A percentile compares a stretch with the other conserved stretches of the same genome.
phyloP scores from a whole-genome alignment of 2,888 invertebrate genomes.

The Rhimphoctona megacephalus region DNA sequence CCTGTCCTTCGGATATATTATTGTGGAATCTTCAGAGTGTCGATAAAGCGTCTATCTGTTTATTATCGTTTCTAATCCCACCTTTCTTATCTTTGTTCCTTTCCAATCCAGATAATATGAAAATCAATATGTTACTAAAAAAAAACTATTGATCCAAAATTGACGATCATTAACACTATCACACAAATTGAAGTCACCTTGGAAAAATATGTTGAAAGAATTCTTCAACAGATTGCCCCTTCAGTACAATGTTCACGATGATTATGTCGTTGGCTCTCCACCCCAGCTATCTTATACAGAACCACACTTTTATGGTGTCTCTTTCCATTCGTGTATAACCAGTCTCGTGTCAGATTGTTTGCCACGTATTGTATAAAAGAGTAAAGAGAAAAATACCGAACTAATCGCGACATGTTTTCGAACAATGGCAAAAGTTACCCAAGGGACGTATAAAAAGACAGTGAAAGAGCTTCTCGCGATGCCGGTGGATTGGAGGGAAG shows the following conservation, averaged over 20 bases:
- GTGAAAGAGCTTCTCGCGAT: conserved; percentile 12
- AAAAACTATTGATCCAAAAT: background rate
- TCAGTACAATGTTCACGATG: conserved; percentile 7
- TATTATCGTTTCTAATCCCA: background rate
- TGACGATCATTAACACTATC: background rate
- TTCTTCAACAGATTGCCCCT: background rate
- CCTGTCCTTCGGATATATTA: too few relatives aligned
- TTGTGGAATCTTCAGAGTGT: too few relatives aligned
- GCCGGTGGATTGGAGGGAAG: background rate
- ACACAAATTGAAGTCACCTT: background rate
- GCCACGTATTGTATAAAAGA: conserved; percentile 29
- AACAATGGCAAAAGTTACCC: conserved; percentile 57
- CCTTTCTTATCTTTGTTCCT: background rate
- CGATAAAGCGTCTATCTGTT: too few relatives aligned
- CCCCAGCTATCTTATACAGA: background rate
- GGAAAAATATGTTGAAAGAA: background rate
- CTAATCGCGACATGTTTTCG: conserved; percentile 66
- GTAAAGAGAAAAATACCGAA: conserved; percentile 61
- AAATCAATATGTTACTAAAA: background rate
- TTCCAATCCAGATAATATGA: background rate
- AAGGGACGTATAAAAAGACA: conserved; percentile 42
- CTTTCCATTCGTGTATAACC: conserved; percentile 22
- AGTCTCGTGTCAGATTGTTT: conserved; percentile 44
- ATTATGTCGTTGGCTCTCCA: conserved; percentile 7
- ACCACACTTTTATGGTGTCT: background rate